Evolutionary conservation across 2,888 invertebrate genomes (phyloP), one percentile per base, ranked within the genome.

Genomic region (Fissipunctia ypsillon): DNA sequence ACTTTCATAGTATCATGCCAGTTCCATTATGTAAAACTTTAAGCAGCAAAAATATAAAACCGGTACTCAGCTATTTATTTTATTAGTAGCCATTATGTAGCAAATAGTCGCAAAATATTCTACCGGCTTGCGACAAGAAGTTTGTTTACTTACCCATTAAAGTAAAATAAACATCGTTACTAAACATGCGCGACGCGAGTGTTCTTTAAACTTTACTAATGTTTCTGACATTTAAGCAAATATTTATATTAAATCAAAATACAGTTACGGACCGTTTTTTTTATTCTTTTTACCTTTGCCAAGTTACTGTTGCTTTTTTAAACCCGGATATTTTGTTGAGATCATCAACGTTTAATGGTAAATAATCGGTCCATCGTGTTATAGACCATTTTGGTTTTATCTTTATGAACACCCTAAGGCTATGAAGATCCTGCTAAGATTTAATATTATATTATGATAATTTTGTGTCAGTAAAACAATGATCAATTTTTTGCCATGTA

Each of bases 81-180:
- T 67, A 52, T 41, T n/a, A 35, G 41, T 65, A 73, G 12, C 25
- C 35, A 45, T 54, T 48, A 59, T 59, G 69, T 73, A 68, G 57
- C 69, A 52, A 84, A 65, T 68, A 69, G 43, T 69, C 67, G 75
- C 70, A 70, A 78, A 76, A 74, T 76, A 57, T 48, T 56, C 63
- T 65, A 74, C 65, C 66, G 67, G 61, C 73, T 68, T 43, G 50
- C 25, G 7, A 50, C 61, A 70, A 78, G 67, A 63, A 71, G 63
- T 61, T 50, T 65, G 61, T 84, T 78, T 72, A 59, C 71, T 56
- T 38, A 67, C 50, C 68, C 76, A 80, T 80, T 76, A 74, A 70
- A 76, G 61, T 80, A 41, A 84, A 84, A 80, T 76, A 76, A 78
- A 84, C 73, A 78, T 59, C 25, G 60, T 80, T 41, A 73, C 75